Conservation (phyloP, 2,113 vertebrate genomes). For the Toxostoma redivivum region DNA sequence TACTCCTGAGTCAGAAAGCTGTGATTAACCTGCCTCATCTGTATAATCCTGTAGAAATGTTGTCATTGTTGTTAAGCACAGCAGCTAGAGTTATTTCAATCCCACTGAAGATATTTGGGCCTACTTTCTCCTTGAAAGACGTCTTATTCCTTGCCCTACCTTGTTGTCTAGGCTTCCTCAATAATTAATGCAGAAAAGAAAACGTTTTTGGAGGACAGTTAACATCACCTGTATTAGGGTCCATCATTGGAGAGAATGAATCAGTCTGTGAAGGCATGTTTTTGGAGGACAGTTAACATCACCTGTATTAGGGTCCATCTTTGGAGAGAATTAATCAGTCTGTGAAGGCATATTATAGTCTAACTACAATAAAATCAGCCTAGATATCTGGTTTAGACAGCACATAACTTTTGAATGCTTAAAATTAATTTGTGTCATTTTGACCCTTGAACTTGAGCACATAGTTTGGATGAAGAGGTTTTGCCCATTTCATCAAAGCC, state of each 20-base stretch:
- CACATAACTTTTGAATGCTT: background rate
- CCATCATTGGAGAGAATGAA: background rate
- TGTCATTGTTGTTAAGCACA: background rate
- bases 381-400: background rate
- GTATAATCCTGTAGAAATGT: background rate
- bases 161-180: background rate
- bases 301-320: background rate
- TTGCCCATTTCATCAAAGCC: background rate
- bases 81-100: background rate
- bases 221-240: background rate
- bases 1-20: background rate
- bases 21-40: background rate
- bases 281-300: background rate
- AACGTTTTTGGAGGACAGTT: background rate
- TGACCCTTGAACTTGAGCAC: background rate
- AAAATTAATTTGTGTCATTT: background rate
- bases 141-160: background rate
- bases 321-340: background rate
- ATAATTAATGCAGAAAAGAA: background rate
- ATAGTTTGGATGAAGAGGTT: background rate
- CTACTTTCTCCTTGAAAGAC: background rate
- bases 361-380: background rate
- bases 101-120: background rate
- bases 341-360: background rate
- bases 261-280: background rate